These are phyloP conservation scores for Hippopotamus amphibius DNA, from an alignment of 2,113 vertebrate genomes.

Conservation along the genomic window DNA sequence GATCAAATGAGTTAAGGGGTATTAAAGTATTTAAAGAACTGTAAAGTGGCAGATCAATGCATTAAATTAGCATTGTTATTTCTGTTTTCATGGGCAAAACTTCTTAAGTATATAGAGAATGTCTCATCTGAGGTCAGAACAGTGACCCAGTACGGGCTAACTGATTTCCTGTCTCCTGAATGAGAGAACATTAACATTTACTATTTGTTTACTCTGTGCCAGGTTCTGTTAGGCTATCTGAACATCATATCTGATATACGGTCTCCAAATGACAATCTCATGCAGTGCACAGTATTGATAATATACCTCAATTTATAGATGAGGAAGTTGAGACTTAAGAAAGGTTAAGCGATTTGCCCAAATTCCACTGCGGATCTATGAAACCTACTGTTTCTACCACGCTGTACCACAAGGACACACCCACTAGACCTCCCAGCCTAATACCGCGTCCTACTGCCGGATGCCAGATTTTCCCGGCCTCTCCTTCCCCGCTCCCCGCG, in stretches of 20 bases:
- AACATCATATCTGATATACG: neutral
- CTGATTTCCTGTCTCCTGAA: neutral
- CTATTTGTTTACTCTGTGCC: neutral
- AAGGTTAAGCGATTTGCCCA: neutral
- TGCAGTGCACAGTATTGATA: neutral
- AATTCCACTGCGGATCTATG: neutral
- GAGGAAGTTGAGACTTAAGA: neutral
- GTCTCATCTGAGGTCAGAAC: neutral
- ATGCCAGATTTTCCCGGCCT: neutral
- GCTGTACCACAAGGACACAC: neutral
- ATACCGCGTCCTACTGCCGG: neutral
- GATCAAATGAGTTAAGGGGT: neutral
- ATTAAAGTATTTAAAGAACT: conserved; percentile 42
- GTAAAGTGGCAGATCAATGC: neutral
- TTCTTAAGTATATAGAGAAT: neutral
- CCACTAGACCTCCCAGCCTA: neutral
- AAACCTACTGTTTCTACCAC: neutral
- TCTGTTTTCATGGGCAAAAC: neutral
- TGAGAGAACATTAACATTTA: neutral
- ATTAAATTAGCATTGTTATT: neutral
- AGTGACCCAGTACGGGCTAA: neutral
- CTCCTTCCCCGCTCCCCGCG: neutral
- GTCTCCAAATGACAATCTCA: neutral
- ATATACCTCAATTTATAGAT: neutral
- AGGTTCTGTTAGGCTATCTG: neutral